Evolutionary conservation across 2,888 invertebrate species (phyloP).

Genomic region (Tortricodes alternella): DNA sequence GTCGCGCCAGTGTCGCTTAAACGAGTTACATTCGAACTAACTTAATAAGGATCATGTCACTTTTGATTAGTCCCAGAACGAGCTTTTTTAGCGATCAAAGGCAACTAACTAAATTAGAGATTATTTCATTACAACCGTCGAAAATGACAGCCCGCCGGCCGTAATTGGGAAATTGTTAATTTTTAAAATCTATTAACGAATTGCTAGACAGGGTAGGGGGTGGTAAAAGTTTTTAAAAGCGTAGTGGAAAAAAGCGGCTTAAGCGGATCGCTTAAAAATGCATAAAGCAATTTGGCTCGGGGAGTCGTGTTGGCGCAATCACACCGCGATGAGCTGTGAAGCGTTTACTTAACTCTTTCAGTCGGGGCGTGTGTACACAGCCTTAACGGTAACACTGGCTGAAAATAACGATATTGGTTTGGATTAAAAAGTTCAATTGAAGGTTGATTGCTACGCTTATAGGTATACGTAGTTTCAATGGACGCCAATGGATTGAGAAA

Average conservation of each 20-base stretch:
- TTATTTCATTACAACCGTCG: conserved; percentile 62
- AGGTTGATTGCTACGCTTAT: no score
- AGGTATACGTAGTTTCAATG: no score
- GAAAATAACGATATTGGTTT: no score
- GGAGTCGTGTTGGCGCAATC: conserved; percentile 51
- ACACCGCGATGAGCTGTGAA: conserved; percentile 38
- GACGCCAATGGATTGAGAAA: no score
- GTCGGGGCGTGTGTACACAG: background rate
- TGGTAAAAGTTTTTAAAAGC: conserved; percentile 59
- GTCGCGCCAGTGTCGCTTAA: conserved; percentile 76
- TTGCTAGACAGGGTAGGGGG: conserved; percentile 45
- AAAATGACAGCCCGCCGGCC: conserved; percentile 58
- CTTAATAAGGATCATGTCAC: conserved; percentile 81
- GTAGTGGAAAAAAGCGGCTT: conserved; percentile 68
- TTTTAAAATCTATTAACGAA: conserved; percentile 77
- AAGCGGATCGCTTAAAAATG: conserved; percentile 78
- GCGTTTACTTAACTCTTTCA: conserved; percentile 14
- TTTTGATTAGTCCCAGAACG: conserved; percentile 71
- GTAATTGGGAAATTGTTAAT: conserved; percentile 73
- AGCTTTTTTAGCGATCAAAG: conserved; percentile 72
- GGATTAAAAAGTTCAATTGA: no score
- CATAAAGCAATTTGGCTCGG: conserved; percentile 69
- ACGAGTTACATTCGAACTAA: conserved; percentile 70
- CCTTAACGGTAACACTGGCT: background rate
- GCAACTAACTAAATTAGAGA: conserved; percentile 52